Evolutionary conservation across 2,888 invertebrate genomes (phyloP), one percentile per base, ranked within the genome.

Genomic region (Cryptophagus acutangulus): DNA sequence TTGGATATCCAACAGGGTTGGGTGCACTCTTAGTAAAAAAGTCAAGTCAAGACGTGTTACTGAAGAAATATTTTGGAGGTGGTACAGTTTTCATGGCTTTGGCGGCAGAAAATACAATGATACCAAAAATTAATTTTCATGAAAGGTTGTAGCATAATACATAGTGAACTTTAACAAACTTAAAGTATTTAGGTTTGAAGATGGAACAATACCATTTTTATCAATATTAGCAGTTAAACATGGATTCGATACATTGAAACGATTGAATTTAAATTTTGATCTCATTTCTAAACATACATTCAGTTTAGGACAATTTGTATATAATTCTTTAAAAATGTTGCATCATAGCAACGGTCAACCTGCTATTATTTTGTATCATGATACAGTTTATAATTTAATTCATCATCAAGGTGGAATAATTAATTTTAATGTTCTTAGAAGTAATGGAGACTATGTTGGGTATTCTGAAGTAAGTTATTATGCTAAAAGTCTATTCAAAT

Each of bases 1-100:
- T 97, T 73, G 87, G 87, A 13, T 95, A 87, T 67, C 97, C 97
- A 1, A 95, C 95, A 36, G 97, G 97, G 2, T 71, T 96, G 12
- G 97, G 96, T 17, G 94, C 91, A 8, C 66, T 95, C 13, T 63
- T 96, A 39, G 84, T 95, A 0, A 81, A 74, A 59, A 87, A 85
- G 61, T 63, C 69, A 13, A 81, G 79, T 62, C 69, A 71, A 24
- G 44, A 71, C 57, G 69, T 79, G 5, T 70, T 92, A 46, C 75
- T 78, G 33, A 84, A 86, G 61, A 71, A 66, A 38, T 95, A 90
- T 67, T 95, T 89, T 73, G 95, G 95, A 13, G 97, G 96, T 25
- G 97, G 97, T 5, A 93, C 94, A 2, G 89, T 97, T 6, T 79
- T 88, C 59, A 82, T 93, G 61, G 82, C 87, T 8, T 72, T 92